Evolutionary conservation across 2,797 vertebrate genomes (phyloP), one percentile per base, ranked within the genome.

Genomic region (Tiaroga cobitis): DNA sequence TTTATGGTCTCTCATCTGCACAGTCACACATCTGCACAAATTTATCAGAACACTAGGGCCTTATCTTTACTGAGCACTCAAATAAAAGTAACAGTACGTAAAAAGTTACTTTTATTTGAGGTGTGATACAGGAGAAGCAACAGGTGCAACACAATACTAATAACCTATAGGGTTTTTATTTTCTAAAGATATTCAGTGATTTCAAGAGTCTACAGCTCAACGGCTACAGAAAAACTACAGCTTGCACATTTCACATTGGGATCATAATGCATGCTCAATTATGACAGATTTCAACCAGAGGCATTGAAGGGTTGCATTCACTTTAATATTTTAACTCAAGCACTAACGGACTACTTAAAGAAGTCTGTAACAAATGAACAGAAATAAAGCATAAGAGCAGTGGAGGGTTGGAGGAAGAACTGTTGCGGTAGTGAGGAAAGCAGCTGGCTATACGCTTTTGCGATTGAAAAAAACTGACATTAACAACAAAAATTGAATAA

Each of bases 261-360:
- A 0, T 97, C 97, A 0, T 26, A 8, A 83, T 95, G 91, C 88
- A 99, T 90, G 87, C 97, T 89, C 95, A 72, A 46, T 15, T 94
- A 95, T 0, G 96, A 97, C 0, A 3, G 75, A 80, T 91, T 85
- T 97, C 89, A 0, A 85, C 98, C 89, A 0, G 85, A 89, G 0
- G 65, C 86, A 9, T 94, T 91, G 88, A 95, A 87, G 0, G 97
- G 97, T 8, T 0, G 90, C 91, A 90, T 97, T 99, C 54, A 98
- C 97, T 95, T 1, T n/a, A 85, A 1, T 1, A 93, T 34, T 21
- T 24, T 8, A 75, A 54, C 29, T 11, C 9, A 21, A 29, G 41
- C 15, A 49, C 8, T 10, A 29, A 74, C 10, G 4, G 18, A 51
- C 26, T 75, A 54, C 46, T 21, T 75, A 19, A 51, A 51, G 13